Evolutionary conservation across 2,797 vertebrate genomes (phyloP).

Genomic region (Anguilla marmorata): DNA sequence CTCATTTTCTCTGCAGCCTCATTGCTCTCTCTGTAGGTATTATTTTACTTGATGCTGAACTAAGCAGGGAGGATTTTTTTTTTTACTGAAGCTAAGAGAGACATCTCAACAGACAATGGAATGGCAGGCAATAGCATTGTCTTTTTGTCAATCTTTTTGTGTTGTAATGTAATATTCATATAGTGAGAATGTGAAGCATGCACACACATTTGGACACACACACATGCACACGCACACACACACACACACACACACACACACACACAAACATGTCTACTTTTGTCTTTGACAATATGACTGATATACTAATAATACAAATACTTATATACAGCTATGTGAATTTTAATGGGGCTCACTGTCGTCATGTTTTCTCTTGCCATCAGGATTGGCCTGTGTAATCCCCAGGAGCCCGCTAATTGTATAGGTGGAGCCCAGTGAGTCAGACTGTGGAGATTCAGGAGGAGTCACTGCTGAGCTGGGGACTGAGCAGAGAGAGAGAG

Average conservation of each 20-base stretch:
- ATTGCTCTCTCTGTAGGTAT: not conserved
- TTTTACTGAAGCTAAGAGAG: too few relatives aligned
- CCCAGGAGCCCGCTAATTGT: slow-evolving; percentile 88
- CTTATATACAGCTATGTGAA: not conserved
- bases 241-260: not conserved
- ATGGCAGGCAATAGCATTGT: not conserved
- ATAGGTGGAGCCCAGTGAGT: slow-evolving; percentile 87
- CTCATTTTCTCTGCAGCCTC: not conserved
- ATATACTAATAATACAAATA: not conserved
- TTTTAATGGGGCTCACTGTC: slow-evolving; percentile 76
- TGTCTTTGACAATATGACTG: not conserved
- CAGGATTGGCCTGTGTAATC: slow-evolving; percentile 73
- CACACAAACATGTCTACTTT: not conserved
- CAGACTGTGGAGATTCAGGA: slow-evolving; percentile 85
- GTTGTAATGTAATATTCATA: not conserved
- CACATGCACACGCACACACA: not conserved
- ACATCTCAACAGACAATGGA: too few relatives aligned
- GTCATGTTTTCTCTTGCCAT: slow-evolving; percentile 84
- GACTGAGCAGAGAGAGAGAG: slow-evolving; percentile 61
- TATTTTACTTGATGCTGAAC: not conserved
- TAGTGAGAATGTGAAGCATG: not conserved
- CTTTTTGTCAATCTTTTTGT: not conserved
- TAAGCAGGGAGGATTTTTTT: not conserved
- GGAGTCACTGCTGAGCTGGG: slow-evolving; percentile 89
- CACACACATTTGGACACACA: not conserved